Conservation (phyloP, 2,888 invertebrate genomes). For the Nemurella pictetii region DNA sequence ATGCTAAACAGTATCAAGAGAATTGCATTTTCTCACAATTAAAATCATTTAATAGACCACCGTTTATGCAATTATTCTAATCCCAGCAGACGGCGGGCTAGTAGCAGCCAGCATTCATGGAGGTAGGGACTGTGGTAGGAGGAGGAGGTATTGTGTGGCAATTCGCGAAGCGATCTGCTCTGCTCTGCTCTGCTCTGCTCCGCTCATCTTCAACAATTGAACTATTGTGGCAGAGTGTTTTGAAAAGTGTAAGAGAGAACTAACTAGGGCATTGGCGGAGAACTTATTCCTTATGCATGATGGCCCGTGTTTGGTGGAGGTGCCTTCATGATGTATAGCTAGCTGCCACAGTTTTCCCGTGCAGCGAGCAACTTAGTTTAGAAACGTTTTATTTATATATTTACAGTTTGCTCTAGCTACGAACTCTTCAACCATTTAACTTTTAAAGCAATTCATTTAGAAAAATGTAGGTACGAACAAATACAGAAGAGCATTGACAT, state of each 20-base stretch:
- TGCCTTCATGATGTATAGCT: too few species aligned
- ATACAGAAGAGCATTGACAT: too few species aligned
- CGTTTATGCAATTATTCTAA: conserved; percentile 10
- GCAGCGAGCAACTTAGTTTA: too few species aligned
- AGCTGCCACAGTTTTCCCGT: too few species aligned
- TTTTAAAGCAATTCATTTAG: too few species aligned
- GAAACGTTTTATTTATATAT: too few species aligned
- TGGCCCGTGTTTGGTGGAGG: neutral
- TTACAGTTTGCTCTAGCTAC: too few species aligned
- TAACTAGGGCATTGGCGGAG: neutral
- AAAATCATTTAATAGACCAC: conserved; percentile 5
- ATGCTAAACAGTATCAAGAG: neutral
- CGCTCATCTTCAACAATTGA: neutral
- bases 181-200: too few species aligned
- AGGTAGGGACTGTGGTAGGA: neutral
- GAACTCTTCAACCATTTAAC: too few species aligned
- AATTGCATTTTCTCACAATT: conserved; percentile 15
- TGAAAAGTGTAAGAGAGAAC: neutral
- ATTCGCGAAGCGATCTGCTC: too few species aligned
- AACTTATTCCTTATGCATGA: neutral
- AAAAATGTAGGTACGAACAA: too few species aligned
- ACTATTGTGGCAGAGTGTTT: neutral
- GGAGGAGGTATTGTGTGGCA: too few species aligned
- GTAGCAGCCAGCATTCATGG: neutral
- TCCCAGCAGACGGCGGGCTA: neutral